A percentile compares a stretch with the other conserved stretches of the same genome.
Conservation (phyloP, 2,797 vertebrate genomes). For the Rhinoraja longicauda region DNA sequence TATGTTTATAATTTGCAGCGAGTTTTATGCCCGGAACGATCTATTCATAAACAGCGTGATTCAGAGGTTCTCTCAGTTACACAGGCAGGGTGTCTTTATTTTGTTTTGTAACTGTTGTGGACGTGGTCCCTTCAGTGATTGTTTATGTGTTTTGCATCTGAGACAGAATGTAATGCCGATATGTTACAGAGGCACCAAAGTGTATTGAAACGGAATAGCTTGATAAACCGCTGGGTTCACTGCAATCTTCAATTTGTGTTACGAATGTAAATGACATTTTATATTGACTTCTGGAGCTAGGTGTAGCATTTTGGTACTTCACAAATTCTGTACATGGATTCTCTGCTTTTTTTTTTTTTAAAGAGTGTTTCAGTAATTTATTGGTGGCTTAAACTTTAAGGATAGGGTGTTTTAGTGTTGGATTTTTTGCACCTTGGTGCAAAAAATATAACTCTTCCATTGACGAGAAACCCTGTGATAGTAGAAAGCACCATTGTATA, state of each 20-base stretch:
- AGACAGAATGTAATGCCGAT: slow-evolving; percentile 26
- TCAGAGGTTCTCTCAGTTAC: slow-evolving; percentile 23
- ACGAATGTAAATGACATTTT: slow-evolving; percentile 38
- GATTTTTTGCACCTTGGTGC: slow-evolving; percentile 31
- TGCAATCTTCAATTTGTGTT: slow-evolving; percentile 35
- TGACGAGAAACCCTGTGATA: background rate
- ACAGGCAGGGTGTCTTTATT: background rate
- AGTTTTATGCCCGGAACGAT: background rate
- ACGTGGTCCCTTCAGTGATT: background rate
- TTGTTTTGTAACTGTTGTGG: background rate
- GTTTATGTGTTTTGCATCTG: slow-evolving; percentile 5
- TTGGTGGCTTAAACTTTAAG: slow-evolving; percentile 36
- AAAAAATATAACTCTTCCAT: slow-evolving; percentile 33
- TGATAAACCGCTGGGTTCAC: slow-evolving; percentile 8
- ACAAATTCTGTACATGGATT: slow-evolving; percentile 41
- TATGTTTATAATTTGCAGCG: background rate
- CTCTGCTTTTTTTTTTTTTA: slow-evolving; percentile 29
- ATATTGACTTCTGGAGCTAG: slow-evolving; percentile 33
- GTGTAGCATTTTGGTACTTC: slow-evolving; percentile 39
- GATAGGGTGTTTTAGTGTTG: slow-evolving; percentile 17
- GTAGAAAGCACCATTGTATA: background rate
- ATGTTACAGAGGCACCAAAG: slow-evolving; percentile 19
- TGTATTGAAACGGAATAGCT: slow-evolving; percentile 19
- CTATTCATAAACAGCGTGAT: background rate
- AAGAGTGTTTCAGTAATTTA: slow-evolving; percentile 35